phyloP scores from a whole-genome alignment of 2,797 vertebrate species.

The Cirrhinus mrigala region DNA sequence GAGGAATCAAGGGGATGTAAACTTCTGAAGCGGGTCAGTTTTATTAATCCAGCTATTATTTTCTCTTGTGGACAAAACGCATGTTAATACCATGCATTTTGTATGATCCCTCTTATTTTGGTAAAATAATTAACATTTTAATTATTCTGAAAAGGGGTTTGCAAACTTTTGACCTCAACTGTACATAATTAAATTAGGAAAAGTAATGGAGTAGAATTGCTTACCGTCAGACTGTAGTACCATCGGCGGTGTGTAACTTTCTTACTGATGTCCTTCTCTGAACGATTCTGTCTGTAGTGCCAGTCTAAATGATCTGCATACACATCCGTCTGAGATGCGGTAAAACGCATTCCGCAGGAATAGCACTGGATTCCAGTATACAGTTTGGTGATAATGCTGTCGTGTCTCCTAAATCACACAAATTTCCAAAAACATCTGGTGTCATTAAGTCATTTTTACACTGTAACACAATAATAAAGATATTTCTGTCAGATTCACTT shows the following conservation, averaged over 20 bases:
- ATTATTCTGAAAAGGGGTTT: no score
- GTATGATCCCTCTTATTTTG: no score
- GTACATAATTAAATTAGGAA: no score
- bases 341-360: constrained; percentile 98
- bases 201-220: neutral
- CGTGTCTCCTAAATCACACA: constrained; percentile 82
- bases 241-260: constrained; percentile 96
- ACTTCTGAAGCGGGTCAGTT: no score
- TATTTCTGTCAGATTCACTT: neutral
- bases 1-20: no score
- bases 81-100: no score
- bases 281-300: constrained; percentile 98
- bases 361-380: constrained; percentile 99
- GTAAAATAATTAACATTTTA: no score
- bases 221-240: constrained; percentile 96
- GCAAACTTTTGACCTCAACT: no score
- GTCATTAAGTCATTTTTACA: neutral
- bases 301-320: constrained; percentile 98
- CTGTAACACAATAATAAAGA: neutral
- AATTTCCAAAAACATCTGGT: neutral
- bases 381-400: constrained; percentile 89
- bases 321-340: constrained; percentile 92
- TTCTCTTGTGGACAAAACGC: no score
- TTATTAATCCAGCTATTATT: no score
- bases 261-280: constrained; percentile 93